These are phyloP conservation scores for Boleophthalmus pectinirostris DNA, from an alignment of 2,113 vertebrate genomes.

Conservation along the genomic window DNA sequence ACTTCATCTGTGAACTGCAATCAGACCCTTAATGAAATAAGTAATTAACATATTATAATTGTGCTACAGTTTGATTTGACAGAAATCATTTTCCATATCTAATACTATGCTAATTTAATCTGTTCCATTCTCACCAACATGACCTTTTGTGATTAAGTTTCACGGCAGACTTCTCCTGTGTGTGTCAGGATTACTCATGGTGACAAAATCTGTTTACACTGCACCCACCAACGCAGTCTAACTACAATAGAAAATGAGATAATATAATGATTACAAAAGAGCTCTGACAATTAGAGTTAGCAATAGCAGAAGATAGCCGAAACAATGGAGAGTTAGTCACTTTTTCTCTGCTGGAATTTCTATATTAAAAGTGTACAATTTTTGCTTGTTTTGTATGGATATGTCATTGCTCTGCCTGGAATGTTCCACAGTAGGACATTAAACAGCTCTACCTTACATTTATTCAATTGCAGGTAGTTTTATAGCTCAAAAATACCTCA, in stretches of 20 bases:
- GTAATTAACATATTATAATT: slow-evolving; percentile 99
- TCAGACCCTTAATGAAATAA: slow-evolving; percentile 99
- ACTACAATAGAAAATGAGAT: slow-evolving; percentile 6
- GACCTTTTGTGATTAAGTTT: slow-evolving; percentile 99
- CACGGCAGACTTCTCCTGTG: slow-evolving; percentile 83
- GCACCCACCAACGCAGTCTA: neutral
- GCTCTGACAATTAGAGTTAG: slow-evolving; percentile 2
- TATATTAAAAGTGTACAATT: neutral
- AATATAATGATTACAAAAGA: slow-evolving; percentile 2
- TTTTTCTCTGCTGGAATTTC: neutral
- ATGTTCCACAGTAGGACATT: too few relatives aligned
- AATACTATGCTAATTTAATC: slow-evolving; percentile 99
- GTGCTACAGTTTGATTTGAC: slow-evolving; percentile 99
- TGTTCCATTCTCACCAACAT: slow-evolving; percentile 93
- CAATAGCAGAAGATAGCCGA: neutral
- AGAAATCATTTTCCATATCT: slow-evolving; percentile 99
- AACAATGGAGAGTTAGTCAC: neutral
- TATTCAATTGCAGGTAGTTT: too few relatives aligned
- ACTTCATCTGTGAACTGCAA: slow-evolving; percentile 96
- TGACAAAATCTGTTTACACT: slow-evolving; percentile 6
- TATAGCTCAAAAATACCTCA: too few relatives aligned
- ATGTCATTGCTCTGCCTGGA: too few relatives aligned
- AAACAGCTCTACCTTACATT: too few relatives aligned
- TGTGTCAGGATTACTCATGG: slow-evolving; percentile 11
- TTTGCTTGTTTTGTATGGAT: too few relatives aligned